Base-by-base conservation (phyloP, 2,797 vertebrate genomes). In the Adrianichthys oophorus region DNA sequence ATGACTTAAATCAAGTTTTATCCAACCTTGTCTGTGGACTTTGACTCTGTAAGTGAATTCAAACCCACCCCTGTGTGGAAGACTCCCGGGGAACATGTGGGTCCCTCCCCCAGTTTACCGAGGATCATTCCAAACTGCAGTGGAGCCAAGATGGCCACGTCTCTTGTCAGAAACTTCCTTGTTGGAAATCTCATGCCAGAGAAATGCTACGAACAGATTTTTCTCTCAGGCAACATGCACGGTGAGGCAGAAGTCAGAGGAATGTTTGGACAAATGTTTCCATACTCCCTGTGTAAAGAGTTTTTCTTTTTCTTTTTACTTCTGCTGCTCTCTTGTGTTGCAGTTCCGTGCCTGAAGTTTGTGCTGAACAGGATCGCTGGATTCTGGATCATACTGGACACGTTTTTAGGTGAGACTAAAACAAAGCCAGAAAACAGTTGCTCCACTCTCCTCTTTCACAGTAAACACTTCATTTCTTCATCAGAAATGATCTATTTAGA, bases 301-400 rank as follows among this genome's bases (percentile, higher is more conserved):
- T 17, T 15, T 16, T 13, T 29, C 4, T 6, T 5, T 3, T 16
- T 4, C 7, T 4, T 4, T 42, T 3, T 2, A 21, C 19, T 21
- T 21, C 23, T 16, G 21, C 7, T 49, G 5, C 16, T 4, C 1
- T 16, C 10, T 18, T 73, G 14, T 47, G 19, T 40, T 29, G 0
- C 65, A 94, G 95, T 89, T 49, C 90, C 93, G 0, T 96, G 95
- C 63, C 68, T 94, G 29, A 93, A 84, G 80, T 84, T 93, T 46
- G 60, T 93, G 1, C 64, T 95, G 63, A 95, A 88, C 68, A 94
- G 91, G 78, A 54, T 58, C 0, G 70, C 91, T 21, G 93, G 93
- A 1, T 56, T 93, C 23, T 91, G 87, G 74, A 91, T 95, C 59
- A 58, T 96, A 14, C 79, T 93, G 26, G 94, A 92, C 40, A 84